phyloP scores from a whole-genome alignment of 2,888 invertebrate genomes.

The Selenia dentaria region DNA sequence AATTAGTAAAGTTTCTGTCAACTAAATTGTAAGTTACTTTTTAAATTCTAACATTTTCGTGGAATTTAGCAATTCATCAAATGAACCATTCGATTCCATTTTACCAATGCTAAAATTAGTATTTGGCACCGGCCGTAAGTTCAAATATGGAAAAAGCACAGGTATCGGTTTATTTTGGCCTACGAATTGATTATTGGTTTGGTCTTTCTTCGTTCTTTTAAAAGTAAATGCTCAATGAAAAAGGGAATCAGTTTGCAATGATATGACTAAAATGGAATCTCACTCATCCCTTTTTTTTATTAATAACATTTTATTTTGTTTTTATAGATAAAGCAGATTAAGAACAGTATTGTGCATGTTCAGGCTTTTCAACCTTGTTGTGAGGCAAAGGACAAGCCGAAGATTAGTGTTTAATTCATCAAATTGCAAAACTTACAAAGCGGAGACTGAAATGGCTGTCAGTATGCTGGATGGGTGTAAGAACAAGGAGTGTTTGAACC shows the following conservation, averaged over 20 bases:
- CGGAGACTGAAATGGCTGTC: constrained; percentile 3
- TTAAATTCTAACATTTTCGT: too few species aligned
- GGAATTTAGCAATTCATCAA: background rate
- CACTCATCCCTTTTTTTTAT: too few species aligned
- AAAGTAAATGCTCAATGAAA: too few species aligned
- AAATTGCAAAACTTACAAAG: constrained; percentile 12
- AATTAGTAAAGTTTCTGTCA: too few species aligned
- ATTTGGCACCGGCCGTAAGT: constrained; percentile 20
- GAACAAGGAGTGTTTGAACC: constrained; percentile 51
- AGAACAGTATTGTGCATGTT: constrained; percentile 28
- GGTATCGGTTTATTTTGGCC: too few species aligned
- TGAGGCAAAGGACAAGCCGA: constrained; percentile 33
- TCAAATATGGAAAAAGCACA: constrained; percentile 7
- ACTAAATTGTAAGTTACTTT: too few species aligned
- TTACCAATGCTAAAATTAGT: constrained; percentile 29
- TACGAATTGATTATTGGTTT: too few species aligned
- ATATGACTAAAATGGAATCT: too few species aligned
- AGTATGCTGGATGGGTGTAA: constrained; percentile 50
- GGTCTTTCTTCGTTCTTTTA: too few species aligned
- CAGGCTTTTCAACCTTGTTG: constrained; percentile 10
- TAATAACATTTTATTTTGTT: too few species aligned
- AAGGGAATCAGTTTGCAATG: too few species aligned
- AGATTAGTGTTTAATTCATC: constrained; percentile 34
- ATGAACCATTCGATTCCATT: background rate
- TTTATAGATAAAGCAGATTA: constrained; percentile 17